phyloP scores from a whole-genome alignment of 2,888 invertebrate species.

The Acronicta alni region DNA sequence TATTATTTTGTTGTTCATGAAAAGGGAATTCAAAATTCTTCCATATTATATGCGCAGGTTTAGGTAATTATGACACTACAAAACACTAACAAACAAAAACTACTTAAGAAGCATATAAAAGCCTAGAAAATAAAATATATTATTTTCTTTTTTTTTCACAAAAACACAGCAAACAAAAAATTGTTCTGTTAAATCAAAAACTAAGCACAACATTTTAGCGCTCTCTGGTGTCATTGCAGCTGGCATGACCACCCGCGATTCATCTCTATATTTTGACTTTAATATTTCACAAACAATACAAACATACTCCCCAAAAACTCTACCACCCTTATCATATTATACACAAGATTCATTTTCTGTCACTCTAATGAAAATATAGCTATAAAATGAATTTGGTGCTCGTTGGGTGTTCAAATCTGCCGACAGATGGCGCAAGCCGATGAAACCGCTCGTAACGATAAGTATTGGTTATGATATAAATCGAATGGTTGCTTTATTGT shows the following conservation, averaged over 20 bases:
- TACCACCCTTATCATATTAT: constrained; percentile 15
- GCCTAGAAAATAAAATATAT: too few relatives aligned
- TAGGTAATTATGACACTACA: too few relatives aligned
- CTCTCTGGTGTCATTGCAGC: constrained; percentile 71
- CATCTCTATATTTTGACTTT: constrained; percentile 75
- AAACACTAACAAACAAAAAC: too few relatives aligned
- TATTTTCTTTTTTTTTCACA: too few relatives aligned
- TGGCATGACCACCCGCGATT: constrained; percentile 84
- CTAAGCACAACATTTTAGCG: constrained; percentile 72
- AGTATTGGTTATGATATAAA: constrained; percentile 72
- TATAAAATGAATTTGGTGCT: constrained; percentile 33
- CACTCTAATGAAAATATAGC: neutral
- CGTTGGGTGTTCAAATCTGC: constrained; percentile 58
- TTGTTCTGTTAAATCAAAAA: too few relatives aligned
- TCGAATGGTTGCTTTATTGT: constrained; percentile 63
- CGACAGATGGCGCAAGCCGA: constrained; percentile 83
- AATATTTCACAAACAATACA: constrained; percentile 56
- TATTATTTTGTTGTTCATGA: too few relatives aligned
- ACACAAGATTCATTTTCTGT: constrained; percentile 51
- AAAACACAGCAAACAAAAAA: too few relatives aligned
- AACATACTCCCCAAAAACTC: constrained; percentile 3
- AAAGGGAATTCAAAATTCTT: too few relatives aligned
- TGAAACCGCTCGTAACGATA: constrained; percentile 72
- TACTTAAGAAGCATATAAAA: too few relatives aligned
- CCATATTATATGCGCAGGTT: too few relatives aligned